A percentile compares a stretch with the other conserved stretches of the same genome.
Conservation (phyloP, 2,113 vertebrate species). For the Odobenus rosmarus region DNA sequence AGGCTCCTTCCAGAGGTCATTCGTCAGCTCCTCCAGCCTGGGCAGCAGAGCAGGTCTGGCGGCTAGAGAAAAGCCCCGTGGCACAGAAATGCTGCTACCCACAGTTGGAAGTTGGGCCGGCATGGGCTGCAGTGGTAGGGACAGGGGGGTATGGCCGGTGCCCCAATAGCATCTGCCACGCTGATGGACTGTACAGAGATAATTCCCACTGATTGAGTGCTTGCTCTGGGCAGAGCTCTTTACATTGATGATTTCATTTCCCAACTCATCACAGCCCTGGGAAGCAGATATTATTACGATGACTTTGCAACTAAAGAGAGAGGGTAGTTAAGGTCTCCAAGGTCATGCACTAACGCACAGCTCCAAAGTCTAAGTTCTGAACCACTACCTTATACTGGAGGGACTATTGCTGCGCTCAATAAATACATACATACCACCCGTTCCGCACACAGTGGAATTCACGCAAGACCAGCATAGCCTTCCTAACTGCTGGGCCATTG, state of each 20-base stretch:
- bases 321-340: not conserved
- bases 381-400: not conserved
- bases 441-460: not conserved
- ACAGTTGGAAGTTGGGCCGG: not conserved
- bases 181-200: not conserved
- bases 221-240: not conserved
- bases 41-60: not conserved
- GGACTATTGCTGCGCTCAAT: not conserved
- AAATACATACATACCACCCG: not conserved
- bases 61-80: not conserved
- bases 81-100: not conserved
- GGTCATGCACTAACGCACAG: not conserved
- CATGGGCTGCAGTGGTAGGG: not conserved
- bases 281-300: not conserved
- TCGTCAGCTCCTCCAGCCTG: not conserved
- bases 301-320: not conserved
- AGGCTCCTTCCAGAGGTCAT: not conserved
- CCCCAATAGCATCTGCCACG: not conserved
- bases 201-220: not conserved
- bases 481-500: not conserved
- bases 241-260: not conserved
- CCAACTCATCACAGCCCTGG: not conserved
- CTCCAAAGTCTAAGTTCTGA: not conserved
- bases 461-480: not conserved
- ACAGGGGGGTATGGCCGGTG: fast-evolving